Evolutionary conservation across 2,113 vertebrate species (phyloP).

Genomic region (Chamaetylas fuelleborni): DNA sequence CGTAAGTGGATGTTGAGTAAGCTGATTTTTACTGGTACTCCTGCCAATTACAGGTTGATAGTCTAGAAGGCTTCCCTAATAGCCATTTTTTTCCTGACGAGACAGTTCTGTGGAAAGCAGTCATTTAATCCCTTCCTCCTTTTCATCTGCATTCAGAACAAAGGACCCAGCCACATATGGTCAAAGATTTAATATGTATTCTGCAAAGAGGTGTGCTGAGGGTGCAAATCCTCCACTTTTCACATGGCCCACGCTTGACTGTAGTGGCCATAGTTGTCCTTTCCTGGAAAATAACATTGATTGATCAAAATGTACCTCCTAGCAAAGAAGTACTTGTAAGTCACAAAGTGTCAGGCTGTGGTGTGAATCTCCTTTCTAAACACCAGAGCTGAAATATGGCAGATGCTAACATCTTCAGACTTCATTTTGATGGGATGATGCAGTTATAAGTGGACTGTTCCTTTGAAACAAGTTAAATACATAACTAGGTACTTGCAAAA

Average conservation of each 20-base stretch:
- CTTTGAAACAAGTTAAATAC: background rate
- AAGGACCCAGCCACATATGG: background rate
- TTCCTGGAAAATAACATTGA: background rate
- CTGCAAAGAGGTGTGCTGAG: background rate
- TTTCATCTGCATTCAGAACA: background rate
- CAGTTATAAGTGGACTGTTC: background rate
- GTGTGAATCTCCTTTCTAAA: background rate
- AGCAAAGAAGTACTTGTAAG: background rate
- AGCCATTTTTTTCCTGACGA: background rate
- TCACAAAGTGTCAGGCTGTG: background rate
- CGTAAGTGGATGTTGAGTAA: background rate
- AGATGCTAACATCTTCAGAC: background rate
- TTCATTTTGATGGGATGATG: background rate
- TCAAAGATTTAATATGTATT: background rate
- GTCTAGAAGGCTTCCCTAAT: background rate
- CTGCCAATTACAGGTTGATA: background rate
- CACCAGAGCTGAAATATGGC: background rate
- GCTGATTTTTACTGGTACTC: background rate
- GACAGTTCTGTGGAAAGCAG: background rate
- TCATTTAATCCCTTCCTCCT: background rate
- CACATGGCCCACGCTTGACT: background rate
- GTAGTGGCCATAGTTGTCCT: background rate
- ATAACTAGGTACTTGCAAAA: background rate
- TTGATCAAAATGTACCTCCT: background rate
- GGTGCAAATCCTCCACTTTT: background rate